Conservation (phyloP, 2,113 vertebrate genomes). For the Ammodytes marinus region DNA sequence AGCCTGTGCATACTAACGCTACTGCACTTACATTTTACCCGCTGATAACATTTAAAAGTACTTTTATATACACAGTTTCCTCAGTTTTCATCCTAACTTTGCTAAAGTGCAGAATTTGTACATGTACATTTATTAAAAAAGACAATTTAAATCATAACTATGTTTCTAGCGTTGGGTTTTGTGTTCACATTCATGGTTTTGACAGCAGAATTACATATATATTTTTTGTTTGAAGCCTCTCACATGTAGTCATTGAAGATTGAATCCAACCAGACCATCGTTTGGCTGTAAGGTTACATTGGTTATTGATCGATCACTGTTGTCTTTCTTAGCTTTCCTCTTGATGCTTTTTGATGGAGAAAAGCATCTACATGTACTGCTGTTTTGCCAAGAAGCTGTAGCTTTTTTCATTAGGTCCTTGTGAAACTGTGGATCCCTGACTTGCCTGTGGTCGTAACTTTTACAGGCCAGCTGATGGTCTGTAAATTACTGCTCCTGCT, state of each 20-base stretch:
- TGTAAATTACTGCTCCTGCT: slow-evolving; percentile 56
- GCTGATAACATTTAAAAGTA: background rate
- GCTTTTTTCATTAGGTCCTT: slow-evolving; percentile 54
- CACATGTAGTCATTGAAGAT: background rate
- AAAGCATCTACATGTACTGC: slow-evolving; percentile 16
- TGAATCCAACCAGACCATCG: background rate
- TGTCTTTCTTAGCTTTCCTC: background rate
- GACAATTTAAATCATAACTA: background rate
- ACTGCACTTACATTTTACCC: background rate
- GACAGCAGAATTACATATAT: background rate
- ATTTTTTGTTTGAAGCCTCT: background rate
- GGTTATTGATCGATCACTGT: slow-evolving; percentile 18
- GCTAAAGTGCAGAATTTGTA: background rate
- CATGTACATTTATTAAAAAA: background rate
- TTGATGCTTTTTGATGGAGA: slow-evolving; percentile 8
- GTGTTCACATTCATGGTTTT: background rate
- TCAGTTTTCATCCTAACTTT: background rate
- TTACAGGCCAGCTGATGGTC: slow-evolving; percentile 61
- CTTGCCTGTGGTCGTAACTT: slow-evolving; percentile 53
- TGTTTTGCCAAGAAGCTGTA: slow-evolving; percentile 20
- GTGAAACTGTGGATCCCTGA: slow-evolving; percentile 51
- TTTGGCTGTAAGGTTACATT: slow-evolving; percentile 14
- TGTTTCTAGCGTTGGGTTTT: background rate
- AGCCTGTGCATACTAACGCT: background rate
- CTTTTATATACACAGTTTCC: background rate